These are phyloP conservation scores for Lepidocyrtoides sp. DNA, from an alignment of 2,888 invertebrate species.

Conservation along the genomic window DNA sequence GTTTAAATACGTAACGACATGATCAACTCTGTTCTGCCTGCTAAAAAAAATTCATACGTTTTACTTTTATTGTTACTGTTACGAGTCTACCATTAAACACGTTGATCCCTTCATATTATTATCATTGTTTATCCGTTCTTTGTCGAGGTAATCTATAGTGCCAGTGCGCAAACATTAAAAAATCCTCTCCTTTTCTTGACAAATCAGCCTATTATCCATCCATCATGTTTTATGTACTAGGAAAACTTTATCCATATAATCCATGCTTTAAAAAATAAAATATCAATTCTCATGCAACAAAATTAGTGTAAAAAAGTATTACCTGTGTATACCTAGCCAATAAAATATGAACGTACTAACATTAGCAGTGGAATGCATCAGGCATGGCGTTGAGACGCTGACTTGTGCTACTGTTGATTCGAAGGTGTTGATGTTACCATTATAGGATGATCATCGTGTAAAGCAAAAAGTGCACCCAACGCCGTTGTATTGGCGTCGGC, in stretches of 20 bases:
- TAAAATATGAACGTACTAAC: neutral
- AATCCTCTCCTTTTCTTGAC: neutral
- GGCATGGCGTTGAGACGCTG: neutral
- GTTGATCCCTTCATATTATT: neutral
- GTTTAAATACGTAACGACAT: neutral
- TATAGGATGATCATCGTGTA: neutral
- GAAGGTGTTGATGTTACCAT: neutral
- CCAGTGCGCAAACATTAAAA: slow-evolving; percentile 5
- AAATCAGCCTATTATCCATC: neutral
- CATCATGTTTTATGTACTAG: neutral
- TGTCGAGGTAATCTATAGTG: slow-evolving; percentile 62
- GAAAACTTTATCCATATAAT: neutral
- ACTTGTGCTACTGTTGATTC: neutral
- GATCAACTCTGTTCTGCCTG: neutral
- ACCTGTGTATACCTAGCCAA: neutral
- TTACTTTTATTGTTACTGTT: neutral
- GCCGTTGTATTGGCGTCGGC: neutral
- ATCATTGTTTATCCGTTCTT: slow-evolving; percentile 5
- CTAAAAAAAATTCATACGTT: neutral
- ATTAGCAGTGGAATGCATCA: neutral
- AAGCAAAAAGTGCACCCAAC: too few species aligned
- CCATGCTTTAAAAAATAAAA: neutral
- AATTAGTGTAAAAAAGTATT: too few species aligned
- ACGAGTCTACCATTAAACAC: neutral
- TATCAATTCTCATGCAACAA: neutral